Evolutionary conservation across 2,797 vertebrate species (phyloP), one percentile per base, ranked within the genome.

Genomic region (Intellagama lesueurii): DNA sequence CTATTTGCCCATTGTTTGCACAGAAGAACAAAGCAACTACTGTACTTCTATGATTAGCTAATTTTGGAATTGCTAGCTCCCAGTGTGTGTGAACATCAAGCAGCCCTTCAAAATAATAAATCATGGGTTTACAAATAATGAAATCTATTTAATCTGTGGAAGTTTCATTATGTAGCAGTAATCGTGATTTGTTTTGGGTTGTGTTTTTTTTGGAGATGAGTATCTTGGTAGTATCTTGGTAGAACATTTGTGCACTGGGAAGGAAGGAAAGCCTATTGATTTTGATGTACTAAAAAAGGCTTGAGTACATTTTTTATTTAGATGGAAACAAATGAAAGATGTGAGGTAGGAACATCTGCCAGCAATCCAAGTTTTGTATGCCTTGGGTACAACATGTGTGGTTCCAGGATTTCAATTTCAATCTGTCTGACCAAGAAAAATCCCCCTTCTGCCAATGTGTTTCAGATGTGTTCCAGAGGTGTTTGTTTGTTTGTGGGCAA

Each of bases 321-420:
- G 90, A 94, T 87, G 89, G 89, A 92, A 95, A 94, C 94, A 85
- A 87, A 77, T 87, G 90, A 93, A 90, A 76, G 52, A 96, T 95
- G 95, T 95, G 92, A 76, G 91, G 90, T 95, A 95, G 94, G 81
- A 95, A 94, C 95, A 96, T 90, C 94, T 94, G 94, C 95, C 95
- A 95, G 92, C 93, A 93, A 75, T 90, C 92, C 16, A 0, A 88
- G 93, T 93, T 94, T 94, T 94, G 92, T 83, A 47, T 93, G 90
- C 92, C 90, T 87, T 90, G 81, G 91, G 93, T 93, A 90, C 92
- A 94, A 85, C 93, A 92, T 93, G 92, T 80, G 89, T 94, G 90
- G 93, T 94, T 94, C 88, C 91, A 90, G 75, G 70, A 85, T 80
- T 93, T 92, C 85, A 92, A 92, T 92, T 95, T 93, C 49, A 35